Conservation (phyloP, 2,113 vertebrate species). For the Pachypanchax playfairii region DNA sequence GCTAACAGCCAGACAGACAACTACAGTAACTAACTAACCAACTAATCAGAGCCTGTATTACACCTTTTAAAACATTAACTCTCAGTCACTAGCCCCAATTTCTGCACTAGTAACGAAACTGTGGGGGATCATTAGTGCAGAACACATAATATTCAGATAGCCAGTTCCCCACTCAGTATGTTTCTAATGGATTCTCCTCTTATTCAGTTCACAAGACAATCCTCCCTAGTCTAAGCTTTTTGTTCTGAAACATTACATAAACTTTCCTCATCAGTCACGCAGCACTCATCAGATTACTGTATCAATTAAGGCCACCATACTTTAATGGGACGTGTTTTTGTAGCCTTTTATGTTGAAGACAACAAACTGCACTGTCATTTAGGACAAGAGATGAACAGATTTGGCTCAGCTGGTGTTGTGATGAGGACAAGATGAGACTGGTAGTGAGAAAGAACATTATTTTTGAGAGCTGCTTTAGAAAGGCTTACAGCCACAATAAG, state of each 20-base stretch:
- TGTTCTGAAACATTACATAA: not conserved
- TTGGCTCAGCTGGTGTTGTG: constrained; percentile 1
- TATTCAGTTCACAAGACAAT: not conserved
- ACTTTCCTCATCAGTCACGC: constrained; percentile 1
- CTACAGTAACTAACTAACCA: too few relatives aligned
- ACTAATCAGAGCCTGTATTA: too few relatives aligned
- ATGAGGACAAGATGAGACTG: constrained; percentile 11
- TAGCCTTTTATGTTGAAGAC: not conserved
- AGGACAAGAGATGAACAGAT: constrained; percentile 18
- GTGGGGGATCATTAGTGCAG: too few relatives aligned
- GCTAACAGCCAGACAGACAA: too few relatives aligned
- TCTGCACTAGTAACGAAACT: too few relatives aligned
- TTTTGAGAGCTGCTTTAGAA: constrained; percentile 4
- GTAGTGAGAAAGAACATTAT: constrained; percentile 14
- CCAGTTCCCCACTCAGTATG: too few relatives aligned
- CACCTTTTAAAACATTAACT: too few relatives aligned
- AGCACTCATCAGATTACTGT: constrained; percentile 12
- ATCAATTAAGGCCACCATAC: constrained; percentile 12
- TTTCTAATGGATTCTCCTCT: constrained; percentile 1
- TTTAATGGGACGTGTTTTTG: constrained; percentile 5
- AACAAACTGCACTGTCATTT: not conserved
- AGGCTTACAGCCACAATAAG: not conserved
- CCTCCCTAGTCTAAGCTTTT: constrained; percentile 4
- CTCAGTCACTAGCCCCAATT: too few relatives aligned
- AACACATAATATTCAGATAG: too few relatives aligned